A percentile compares a stretch with the other conserved stretches of the same genome.
Conservation (phyloP, 1,140 invertebrate genomes). For the Achroia grisella region DNA sequence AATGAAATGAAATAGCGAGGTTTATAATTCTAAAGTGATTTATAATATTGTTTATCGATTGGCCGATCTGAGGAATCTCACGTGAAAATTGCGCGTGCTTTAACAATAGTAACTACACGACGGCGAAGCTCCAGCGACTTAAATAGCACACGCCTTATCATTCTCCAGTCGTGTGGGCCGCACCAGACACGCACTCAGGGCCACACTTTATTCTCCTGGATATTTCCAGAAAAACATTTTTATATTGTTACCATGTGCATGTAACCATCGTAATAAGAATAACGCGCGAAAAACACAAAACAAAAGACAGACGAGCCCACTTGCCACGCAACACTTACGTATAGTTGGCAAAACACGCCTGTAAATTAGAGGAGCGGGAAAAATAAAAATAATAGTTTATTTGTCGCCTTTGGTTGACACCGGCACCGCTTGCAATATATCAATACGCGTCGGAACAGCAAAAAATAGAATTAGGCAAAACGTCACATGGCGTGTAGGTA, state of each 20-base stretch:
- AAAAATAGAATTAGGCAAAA: conserved; percentile 42
- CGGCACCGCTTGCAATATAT: conserved; percentile 47
- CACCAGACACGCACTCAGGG: conserved; percentile 35
- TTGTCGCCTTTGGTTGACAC: conserved; percentile 14
- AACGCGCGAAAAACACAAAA: neutral
- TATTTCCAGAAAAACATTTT: no score
- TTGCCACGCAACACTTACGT: neutral
- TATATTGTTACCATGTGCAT: no score
- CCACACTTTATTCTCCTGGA: conserved; percentile 16
- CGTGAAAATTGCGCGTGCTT: no score
- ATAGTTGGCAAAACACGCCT: conserved; percentile 5
- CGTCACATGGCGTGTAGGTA: conserved; percentile 27
- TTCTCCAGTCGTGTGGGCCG: conserved; percentile 53
- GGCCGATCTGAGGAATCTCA: no score
- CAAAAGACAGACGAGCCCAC: conserved; percentile 1
- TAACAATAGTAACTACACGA: no score
- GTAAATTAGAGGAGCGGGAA: conserved; percentile 3
- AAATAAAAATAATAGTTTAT: conserved; percentile 2
- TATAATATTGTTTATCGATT: no score
- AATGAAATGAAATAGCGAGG: no score
- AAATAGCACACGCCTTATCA: conserved; percentile 56
- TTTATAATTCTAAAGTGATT: no score
- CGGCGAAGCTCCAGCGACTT: conserved; percentile 33
- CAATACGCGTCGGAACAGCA: conserved; percentile 33
- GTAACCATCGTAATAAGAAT: no score